Conservation (phyloP, 2,888 invertebrate genomes). For the Scrobipalpa costella region DNA sequence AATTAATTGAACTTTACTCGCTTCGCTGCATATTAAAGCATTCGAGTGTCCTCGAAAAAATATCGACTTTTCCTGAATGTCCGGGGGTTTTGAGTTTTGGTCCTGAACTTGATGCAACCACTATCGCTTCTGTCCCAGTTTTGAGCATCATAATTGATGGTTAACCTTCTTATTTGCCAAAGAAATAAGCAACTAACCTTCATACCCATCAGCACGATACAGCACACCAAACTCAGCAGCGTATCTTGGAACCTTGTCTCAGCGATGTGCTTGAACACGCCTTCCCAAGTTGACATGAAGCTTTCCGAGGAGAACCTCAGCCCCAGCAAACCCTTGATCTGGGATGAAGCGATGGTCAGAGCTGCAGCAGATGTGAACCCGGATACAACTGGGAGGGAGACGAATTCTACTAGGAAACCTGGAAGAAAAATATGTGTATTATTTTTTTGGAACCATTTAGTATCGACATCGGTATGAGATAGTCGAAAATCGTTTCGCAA, state of each 20-base stretch:
- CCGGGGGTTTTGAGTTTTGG: no score
- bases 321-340: constrained; percentile 86
- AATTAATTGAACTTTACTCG: no score
- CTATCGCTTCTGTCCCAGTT: no score
- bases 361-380: constrained; percentile 90
- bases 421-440: constrained; percentile 32
- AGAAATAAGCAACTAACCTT: constrained; percentile 66
- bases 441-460: neutral
- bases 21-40: no score
- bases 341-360: constrained; percentile 87
- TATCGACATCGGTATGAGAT: no score
- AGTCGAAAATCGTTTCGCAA: no score
- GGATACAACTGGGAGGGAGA: constrained; percentile 87
- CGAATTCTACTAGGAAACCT: constrained; percentile 88
- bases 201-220: constrained; percentile 80
- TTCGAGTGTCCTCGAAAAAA: no score
- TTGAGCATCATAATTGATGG: no score
- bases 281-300: constrained; percentile 82
- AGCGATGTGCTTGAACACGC: constrained; percentile 76
- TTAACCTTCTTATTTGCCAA: no score
- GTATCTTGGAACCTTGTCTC: constrained; percentile 82
- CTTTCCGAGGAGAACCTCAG: constrained; percentile 82
- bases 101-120: no score
- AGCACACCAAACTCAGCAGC: constrained; percentile 82
- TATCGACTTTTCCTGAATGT: no score